These are phyloP conservation scores for Terrapene triunguis DNA, from an alignment of 2,113 vertebrate genomes.

Conservation along the genomic window DNA sequence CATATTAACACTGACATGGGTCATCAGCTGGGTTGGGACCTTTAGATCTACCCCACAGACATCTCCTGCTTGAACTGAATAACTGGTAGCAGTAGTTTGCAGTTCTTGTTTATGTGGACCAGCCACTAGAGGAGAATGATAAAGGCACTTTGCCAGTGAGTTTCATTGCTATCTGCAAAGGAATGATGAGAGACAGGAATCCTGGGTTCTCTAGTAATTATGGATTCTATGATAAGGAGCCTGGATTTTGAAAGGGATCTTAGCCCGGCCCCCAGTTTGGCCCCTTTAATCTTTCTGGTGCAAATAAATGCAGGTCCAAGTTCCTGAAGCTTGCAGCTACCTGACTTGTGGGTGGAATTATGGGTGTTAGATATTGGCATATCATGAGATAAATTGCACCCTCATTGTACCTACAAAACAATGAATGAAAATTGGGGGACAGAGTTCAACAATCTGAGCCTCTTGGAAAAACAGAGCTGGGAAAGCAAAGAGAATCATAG, in stretches of 20 bases:
- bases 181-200: background rate
- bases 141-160: background rate
- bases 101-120: background rate
- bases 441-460: background rate
- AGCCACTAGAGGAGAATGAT: background rate
- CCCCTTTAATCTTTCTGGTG: background rate
- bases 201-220: background rate
- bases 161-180: background rate
- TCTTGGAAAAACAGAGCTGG: background rate
- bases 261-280: background rate
- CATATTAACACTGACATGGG: background rate
- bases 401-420: background rate
- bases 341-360: background rate
- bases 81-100: background rate
- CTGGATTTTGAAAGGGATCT: background rate
- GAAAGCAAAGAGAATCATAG: background rate
- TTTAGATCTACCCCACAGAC: background rate
- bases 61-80: fast-evolving
- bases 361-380: background rate
- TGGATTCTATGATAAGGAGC: background rate
- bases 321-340: background rate
- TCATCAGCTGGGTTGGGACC: background rate
- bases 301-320: background rate
- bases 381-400: background rate
- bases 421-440: background rate